Evolutionary conservation across 2,113 vertebrate genomes (phyloP), one percentile per base, ranked within the genome.

Genomic region (Ornithorhynchus anatinus): DNA sequence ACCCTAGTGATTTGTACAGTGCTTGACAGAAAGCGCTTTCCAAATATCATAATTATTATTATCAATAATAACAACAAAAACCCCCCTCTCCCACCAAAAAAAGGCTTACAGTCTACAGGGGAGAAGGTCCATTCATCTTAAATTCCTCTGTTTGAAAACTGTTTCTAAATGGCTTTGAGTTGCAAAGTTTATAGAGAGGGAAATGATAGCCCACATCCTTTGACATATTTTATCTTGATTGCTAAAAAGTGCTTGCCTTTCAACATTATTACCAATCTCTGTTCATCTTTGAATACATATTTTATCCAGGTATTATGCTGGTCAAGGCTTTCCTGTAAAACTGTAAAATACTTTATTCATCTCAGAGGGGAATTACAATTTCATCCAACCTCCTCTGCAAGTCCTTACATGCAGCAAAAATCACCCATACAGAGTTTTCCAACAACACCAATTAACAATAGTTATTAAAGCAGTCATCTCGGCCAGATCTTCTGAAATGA

Each of bases 381-480:
- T 78, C 59, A 77, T 48, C 60, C 36, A 33, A 37, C 67, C 56
- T 84, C 58, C 71, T 63, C 68, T 54, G 51, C 75, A 65, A 82
- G 80, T 38, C 71, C 75, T 75, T 58, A 50, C 81, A 82, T 53
- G 85, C 44, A 58, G 61, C 69, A 67, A 54, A 43, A 57, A 56
- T 4, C 36, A n/a, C 48, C 39, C 62, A 67, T 20, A 38, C 22
- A 54, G 62, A 37, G 71, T 80, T 73, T 86, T 74, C 83, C 54
- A 69, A 69, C 64, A 85, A 62, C 70, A 81, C 62, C 82, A 89
- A 76, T 86, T 82, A 89, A 81, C 78, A 71, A 79, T 0, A 77
- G 81, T 80, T 79, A 89, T 67, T 75, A 85, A 81, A 77, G 50
- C 58, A 69, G 80, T 50, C 75, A 53, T 59, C 67, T 73, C 77